A percentile compares a stretch with the other conserved stretches of the same genome.
Evolutionary conservation across 2,113 vertebrate genomes (phyloP).

Genomic region (Pelusios castaneus): DNA sequence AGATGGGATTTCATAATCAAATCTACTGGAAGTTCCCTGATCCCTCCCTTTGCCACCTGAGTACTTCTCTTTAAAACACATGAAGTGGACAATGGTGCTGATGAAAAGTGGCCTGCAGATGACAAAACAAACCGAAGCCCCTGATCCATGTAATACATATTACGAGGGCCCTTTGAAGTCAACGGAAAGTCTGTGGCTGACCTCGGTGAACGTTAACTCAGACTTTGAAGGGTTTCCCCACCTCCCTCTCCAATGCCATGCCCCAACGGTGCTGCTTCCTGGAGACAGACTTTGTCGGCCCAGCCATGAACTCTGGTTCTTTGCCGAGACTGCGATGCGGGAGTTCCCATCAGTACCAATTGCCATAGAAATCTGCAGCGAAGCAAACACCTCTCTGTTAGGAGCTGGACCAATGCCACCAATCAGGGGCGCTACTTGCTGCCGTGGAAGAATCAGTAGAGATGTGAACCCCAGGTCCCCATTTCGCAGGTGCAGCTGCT

Average conservation of each 20-base stretch:
- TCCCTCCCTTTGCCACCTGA: not conserved
- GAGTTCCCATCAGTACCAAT: not conserved
- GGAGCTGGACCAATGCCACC: not conserved
- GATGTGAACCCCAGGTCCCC: not conserved
- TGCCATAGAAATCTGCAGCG: not conserved
- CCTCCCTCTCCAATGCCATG: not conserved
- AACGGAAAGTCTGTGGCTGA: not conserved
- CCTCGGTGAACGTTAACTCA: not conserved
- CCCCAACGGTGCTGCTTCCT: not conserved
- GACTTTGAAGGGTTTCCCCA: not conserved
- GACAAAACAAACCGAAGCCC: rapidly evolving
- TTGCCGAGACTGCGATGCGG: not conserved
- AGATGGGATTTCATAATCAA: not conserved
- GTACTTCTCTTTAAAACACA: not conserved
- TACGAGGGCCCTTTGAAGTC: rapidly evolving
- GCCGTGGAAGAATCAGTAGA: not conserved
- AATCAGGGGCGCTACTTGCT: not conserved
- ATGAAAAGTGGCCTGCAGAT: not conserved
- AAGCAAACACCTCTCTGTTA: not conserved
- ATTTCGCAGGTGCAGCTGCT: not conserved
- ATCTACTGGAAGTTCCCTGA: not conserved
- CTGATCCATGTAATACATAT: rapidly evolving
- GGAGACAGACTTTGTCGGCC: not conserved
- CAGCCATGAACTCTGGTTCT: not conserved
- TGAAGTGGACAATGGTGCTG: not conserved